phyloP scores from a whole-genome alignment of 2,797 vertebrate genomes.

The Nasua narica region DNA sequence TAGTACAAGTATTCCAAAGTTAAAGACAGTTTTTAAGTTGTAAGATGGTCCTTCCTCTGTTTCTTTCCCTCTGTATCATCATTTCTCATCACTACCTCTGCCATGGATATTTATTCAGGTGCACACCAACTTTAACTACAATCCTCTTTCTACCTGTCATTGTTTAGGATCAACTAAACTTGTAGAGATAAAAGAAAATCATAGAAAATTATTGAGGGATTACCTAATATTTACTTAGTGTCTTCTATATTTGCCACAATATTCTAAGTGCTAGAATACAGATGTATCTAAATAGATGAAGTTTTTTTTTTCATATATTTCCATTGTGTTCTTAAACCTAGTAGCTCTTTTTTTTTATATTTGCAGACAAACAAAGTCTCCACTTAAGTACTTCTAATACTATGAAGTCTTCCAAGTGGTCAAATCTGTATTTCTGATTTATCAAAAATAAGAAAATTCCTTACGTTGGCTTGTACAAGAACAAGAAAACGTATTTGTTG shows the following conservation, averaged over 20 bases:
- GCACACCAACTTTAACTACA: fast-evolving
- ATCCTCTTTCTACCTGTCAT: neutral
- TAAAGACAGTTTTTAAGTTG: neutral
- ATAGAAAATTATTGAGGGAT: neutral
- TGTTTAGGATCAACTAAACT: neutral
- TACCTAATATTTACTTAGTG: neutral
- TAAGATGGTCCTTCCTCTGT: neutral
- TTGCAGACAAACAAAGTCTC: neutral
- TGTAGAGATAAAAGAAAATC: neutral
- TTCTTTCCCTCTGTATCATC: too few species aligned
- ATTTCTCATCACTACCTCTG: neutral
- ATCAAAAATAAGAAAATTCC: neutral
- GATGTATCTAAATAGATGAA: neutral
- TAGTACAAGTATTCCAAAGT: neutral
- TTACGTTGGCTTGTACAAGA: neutral
- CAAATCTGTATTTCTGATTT: neutral
- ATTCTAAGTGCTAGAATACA: neutral
- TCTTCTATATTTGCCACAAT: neutral
- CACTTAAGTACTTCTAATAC: neutral
- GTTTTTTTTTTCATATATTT: neutral
- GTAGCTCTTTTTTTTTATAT: neutral
- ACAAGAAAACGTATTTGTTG: neutral
- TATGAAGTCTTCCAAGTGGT: neutral
- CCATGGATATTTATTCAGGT: neutral
- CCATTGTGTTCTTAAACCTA: neutral